phyloP scores from a whole-genome alignment of 2,888 invertebrate species.

The Spilarctia lutea region DNA sequence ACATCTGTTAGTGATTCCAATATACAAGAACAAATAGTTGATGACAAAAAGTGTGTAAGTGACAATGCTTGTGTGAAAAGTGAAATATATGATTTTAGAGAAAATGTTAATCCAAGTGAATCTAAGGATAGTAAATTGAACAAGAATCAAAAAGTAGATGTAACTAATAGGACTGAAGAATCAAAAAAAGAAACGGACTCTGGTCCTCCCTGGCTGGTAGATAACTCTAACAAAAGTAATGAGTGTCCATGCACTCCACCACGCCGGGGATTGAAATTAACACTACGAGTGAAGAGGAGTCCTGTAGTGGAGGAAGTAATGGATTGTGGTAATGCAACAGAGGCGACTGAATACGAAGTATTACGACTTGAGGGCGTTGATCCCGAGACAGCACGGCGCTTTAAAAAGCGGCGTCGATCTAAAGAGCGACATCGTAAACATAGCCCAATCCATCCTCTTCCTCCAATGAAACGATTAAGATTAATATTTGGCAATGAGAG shows the following conservation, averaged over 20 bases:
- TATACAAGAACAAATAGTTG: slow-evolving; percentile 66
- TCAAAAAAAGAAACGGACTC: slow-evolving; percentile 75
- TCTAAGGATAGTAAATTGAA: slow-evolving; percentile 74
- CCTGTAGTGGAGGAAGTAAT: slow-evolving; percentile 94
- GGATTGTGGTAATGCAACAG: slow-evolving; percentile 90
- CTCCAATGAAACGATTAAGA: slow-evolving; percentile 94
- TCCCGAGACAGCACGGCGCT: slow-evolving; percentile 83
- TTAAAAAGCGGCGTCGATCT: slow-evolving; percentile 85
- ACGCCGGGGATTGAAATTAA: slow-evolving; percentile 90
- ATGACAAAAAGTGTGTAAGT: slow-evolving; percentile 66
- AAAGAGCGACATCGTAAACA: slow-evolving; percentile 83
- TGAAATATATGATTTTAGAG: slow-evolving; percentile 83
- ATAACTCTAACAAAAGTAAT: slow-evolving; percentile 79
- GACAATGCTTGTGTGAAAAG: slow-evolving; percentile 76
- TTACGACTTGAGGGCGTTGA: slow-evolving; percentile 93
- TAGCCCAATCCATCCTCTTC: slow-evolving; percentile 86
- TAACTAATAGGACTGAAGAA: slow-evolving; percentile 71
- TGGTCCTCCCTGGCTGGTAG: slow-evolving; percentile 78
- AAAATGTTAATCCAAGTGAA: slow-evolving; percentile 84
- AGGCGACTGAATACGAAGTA: slow-evolving; percentile 94
- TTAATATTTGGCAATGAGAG: slow-evolving; percentile 96
- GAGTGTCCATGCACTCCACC: slow-evolving; percentile 87
- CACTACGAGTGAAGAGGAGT: slow-evolving; percentile 94
- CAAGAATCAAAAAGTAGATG: slow-evolving; percentile 75
- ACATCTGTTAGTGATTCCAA: slow-evolving; percentile 58